A percentile compares a stretch with the other conserved stretches of the same genome.
Evolutionary conservation across 2,888 invertebrate species (phyloP).

Genomic region (Oxytorus armatus): DNA sequence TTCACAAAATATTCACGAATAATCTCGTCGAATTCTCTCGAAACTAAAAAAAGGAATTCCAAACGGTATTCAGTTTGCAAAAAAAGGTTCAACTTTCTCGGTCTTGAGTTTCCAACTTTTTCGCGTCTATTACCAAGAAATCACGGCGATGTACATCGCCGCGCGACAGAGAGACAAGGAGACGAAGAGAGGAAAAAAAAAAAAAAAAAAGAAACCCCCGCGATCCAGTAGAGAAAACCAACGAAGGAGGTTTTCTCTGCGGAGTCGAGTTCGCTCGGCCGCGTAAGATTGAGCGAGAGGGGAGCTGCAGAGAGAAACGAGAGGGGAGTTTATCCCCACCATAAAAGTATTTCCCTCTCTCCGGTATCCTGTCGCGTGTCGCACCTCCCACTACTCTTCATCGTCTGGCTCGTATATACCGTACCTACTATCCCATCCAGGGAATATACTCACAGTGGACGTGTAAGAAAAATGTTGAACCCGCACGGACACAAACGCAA

Average conservation of each 20-base stretch:
- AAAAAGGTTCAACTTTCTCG: slow-evolving; percentile 42
- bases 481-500: slow-evolving; percentile 53
- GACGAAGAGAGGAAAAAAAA: background rate
- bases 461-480: slow-evolving; percentile 63
- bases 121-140: slow-evolving; percentile 46
- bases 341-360: slow-evolving; percentile 70
- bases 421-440: slow-evolving; percentile 59
- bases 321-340: slow-evolving; percentile 66
- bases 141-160: slow-evolving; percentile 25
- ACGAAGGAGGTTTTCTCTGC: slow-evolving; percentile 32
- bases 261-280: slow-evolving; percentile 35
- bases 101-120: slow-evolving; percentile 35
- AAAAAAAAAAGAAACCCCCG: slow-evolving; percentile 30
- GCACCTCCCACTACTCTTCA: slow-evolving; percentile 81
- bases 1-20: background rate
- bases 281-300: slow-evolving; percentile 2
- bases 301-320: slow-evolving; percentile 63
- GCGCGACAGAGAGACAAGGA: background rate
- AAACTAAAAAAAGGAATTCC: slow-evolving; percentile 25
- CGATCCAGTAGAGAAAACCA: slow-evolving; percentile 51
- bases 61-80: slow-evolving; percentile 22
- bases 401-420: slow-evolving; percentile 68
- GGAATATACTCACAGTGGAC: slow-evolving; percentile 51
- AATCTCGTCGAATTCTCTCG: no score
- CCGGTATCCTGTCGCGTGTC: slow-evolving; percentile 82